These are phyloP conservation scores for Cynopterus sphinx DNA, from an alignment of 2,797 vertebrate genomes.

Conservation along the genomic window DNA sequence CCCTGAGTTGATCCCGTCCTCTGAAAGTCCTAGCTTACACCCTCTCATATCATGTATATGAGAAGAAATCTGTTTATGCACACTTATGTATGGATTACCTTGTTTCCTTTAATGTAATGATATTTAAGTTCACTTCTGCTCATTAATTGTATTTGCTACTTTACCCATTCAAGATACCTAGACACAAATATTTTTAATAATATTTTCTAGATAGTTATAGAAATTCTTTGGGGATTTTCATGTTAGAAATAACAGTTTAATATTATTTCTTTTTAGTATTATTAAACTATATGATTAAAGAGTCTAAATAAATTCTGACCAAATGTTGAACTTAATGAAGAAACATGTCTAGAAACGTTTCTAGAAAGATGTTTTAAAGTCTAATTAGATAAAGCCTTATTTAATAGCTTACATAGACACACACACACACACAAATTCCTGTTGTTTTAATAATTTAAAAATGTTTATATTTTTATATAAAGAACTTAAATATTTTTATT, in stretches of 20 bases:
- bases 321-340: background rate
- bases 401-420: background rate
- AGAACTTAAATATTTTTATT: constrained; percentile 1
- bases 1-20: background rate
- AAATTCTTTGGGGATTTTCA: background rate
- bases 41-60: background rate
- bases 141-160: background rate
- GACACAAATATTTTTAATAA: background rate
- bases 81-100: background rate
- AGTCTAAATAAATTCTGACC: background rate
- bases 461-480: background rate
- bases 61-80: background rate
- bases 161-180: background rate
- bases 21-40: background rate
- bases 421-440: background rate
- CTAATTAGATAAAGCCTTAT: background rate
- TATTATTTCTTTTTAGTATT: background rate
- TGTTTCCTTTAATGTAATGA: background rate
- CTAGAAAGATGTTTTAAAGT: constrained; percentile 14
- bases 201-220: background rate
- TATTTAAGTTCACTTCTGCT: background rate
- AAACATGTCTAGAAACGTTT: background rate
- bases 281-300: background rate
- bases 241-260: background rate
- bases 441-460: background rate